These are phyloP conservation scores for Staurois parvus DNA, from an alignment of 2,797 vertebrate species.

Conservation along the genomic window DNA sequence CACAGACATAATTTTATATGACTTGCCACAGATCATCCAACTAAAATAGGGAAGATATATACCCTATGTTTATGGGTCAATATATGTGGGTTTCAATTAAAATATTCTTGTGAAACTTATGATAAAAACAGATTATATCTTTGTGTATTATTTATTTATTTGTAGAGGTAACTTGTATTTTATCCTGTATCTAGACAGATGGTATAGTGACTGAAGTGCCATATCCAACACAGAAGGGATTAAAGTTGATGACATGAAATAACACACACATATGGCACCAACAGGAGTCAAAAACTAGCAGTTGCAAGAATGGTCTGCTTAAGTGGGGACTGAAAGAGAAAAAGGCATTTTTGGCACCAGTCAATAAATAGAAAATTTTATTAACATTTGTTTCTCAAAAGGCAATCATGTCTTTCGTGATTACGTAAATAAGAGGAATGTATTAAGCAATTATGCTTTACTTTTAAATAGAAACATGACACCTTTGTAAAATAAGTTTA, in stretches of 20 bases:
- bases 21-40: no score
- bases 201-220: background rate
- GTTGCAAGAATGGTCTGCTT: background rate
- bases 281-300: background rate
- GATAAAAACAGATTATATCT: no score
- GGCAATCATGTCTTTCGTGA: no score
- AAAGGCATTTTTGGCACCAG: background rate
- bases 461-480: no score
- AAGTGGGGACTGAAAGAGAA: background rate
- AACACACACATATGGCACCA: background rate
- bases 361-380: background rate
- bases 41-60: no score
- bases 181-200: background rate
- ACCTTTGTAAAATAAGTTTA: no score
- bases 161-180: background rate
- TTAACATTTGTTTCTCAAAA: background rate
- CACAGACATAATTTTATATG: no score
- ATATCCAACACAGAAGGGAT: background rate
- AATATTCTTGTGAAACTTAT: no score
- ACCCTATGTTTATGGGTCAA: no score
- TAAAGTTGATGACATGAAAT: background rate
- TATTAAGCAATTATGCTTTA: no score
- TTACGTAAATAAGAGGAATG: no score
- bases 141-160: background rate
- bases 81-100: no score